Evolutionary conservation across 1,140 invertebrate genomes (phyloP).

Genomic region (Drosophila subobscura): DNA sequence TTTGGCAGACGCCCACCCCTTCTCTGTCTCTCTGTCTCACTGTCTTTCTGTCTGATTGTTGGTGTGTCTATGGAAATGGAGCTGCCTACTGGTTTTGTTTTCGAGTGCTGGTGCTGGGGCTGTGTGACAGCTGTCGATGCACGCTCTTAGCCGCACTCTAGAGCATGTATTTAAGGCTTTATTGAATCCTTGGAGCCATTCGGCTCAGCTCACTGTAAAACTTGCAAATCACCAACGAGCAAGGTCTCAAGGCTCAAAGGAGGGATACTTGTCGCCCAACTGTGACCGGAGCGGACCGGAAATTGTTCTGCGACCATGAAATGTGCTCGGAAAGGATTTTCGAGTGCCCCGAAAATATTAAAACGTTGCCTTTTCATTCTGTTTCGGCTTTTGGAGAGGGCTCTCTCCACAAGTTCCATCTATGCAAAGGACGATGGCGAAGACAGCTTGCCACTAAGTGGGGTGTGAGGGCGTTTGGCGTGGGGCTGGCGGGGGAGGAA

Average conservation of each 20-base stretch:
- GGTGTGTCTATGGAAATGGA: conserved; percentile 25
- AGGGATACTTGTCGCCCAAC: conserved; percentile 66
- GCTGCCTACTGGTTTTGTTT: conserved; percentile 26
- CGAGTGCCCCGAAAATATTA: conserved; percentile 67
- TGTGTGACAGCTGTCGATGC: neutral
- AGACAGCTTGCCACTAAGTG: conserved; percentile 31
- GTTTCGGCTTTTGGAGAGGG: conserved; percentile 21
- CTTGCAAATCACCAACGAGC: conserved; percentile 34
- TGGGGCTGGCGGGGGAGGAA: neutral
- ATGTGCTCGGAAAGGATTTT: conserved; percentile 51
- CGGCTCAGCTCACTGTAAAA: conserved; percentile 38
- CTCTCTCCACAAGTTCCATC: conserved; percentile 12
- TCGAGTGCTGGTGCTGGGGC: neutral
- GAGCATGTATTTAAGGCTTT: neutral
- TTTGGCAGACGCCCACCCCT: conserved; percentile 54
- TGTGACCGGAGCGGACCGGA: conserved; percentile 52
- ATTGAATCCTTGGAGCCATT: conserved; percentile 21
- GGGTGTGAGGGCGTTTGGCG: neutral
- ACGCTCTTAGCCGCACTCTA: conserved; percentile 1
- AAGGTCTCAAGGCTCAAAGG: neutral
- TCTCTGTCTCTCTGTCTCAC: too few relatives aligned
- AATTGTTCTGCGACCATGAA: conserved; percentile 55
- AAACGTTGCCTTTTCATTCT: conserved; percentile 67
- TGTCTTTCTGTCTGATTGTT: neutral
- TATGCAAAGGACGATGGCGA: conserved; percentile 34